These are phyloP conservation scores for Leucophenga montana DNA, from an alignment of 2,888 invertebrate genomes.

Conservation along the genomic window DNA sequence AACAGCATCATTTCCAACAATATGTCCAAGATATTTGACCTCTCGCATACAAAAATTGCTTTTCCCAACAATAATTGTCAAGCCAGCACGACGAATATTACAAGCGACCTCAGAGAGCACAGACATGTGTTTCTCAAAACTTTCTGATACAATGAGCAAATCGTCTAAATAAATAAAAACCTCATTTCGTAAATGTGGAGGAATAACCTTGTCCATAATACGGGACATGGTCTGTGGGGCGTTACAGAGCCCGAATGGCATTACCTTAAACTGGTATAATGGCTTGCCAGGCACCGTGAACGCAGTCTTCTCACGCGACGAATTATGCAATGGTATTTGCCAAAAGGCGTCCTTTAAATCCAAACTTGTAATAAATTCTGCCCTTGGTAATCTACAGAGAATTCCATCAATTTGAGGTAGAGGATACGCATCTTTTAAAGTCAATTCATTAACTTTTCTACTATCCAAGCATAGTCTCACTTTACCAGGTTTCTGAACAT, in stretches of 20 bases:
- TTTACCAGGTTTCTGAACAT: slow-evolving; percentile 1
- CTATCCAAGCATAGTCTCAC: neutral
- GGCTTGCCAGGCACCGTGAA: neutral
- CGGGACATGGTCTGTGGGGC: slow-evolving; percentile 1
- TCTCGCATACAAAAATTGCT: slow-evolving; percentile 33
- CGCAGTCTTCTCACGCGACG: neutral
- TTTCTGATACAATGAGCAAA: neutral
- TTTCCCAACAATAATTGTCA: slow-evolving; percentile 35
- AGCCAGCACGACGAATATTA: slow-evolving; percentile 14
- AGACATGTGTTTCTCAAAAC: neutral
- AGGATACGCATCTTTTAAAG: neutral
- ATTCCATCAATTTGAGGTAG: neutral
- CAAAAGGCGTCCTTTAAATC: slow-evolving; percentile 2
- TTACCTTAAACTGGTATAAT: neutral
- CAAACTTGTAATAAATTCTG: neutral
- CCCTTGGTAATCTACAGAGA: neutral
- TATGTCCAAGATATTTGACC: slow-evolving; percentile 29
- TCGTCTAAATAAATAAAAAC: slow-evolving; percentile 1
- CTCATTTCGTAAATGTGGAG: neutral
- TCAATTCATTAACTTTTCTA: neutral
- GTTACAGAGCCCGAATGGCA: slow-evolving; percentile 7
- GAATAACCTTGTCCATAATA: neutral
- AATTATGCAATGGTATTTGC: neutral
- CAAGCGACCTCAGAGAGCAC: neutral
- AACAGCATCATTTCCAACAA: slow-evolving; percentile 32